Evolutionary conservation across 2,888 invertebrate species (phyloP).

Genomic region (Plusia festucae): DNA sequence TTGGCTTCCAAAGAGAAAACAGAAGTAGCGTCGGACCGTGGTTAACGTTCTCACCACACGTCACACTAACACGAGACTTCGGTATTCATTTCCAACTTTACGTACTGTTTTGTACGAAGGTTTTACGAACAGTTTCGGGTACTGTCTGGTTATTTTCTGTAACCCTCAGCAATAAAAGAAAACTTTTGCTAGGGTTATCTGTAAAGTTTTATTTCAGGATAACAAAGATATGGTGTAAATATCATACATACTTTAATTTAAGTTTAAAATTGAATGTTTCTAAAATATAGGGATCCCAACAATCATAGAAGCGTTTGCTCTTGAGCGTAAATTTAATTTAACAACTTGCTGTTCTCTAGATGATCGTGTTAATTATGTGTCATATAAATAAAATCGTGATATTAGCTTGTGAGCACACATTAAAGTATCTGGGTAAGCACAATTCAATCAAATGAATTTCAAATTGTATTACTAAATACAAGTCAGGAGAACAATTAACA

Average conservation of each 20-base stretch:
- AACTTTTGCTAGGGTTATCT: background rate
- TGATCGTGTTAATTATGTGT: no score
- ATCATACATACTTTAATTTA: background rate
- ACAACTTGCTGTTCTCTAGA: no score
- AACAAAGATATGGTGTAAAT: no score
- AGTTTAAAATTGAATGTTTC: no score
- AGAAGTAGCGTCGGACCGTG: background rate
- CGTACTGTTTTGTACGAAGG: slow-evolving; percentile 9
- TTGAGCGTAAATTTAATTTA: background rate
- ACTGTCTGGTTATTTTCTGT: background rate
- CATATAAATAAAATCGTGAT: no score
- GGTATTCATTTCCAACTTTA: slow-evolving; percentile 19
- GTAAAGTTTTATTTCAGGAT: background rate
- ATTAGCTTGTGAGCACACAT: no score
- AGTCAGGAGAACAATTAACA: slow-evolving; percentile 14
- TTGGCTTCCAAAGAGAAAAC: slow-evolving; percentile 15
- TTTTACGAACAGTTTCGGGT: slow-evolving; percentile 5
- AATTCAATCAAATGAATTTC: background rate
- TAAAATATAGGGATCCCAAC: no score
- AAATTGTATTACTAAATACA: no score
- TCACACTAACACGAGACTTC: background rate
- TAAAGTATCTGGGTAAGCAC: no score
- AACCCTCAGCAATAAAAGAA: background rate
- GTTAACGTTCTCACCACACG: background rate
- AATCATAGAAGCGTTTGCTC: background rate